A percentile compares a stretch with the other conserved stretches of the same genome.
Evolutionary conservation across 2,888 invertebrate species (phyloP).

Genomic region (Pharmacophagus antenor): DNA sequence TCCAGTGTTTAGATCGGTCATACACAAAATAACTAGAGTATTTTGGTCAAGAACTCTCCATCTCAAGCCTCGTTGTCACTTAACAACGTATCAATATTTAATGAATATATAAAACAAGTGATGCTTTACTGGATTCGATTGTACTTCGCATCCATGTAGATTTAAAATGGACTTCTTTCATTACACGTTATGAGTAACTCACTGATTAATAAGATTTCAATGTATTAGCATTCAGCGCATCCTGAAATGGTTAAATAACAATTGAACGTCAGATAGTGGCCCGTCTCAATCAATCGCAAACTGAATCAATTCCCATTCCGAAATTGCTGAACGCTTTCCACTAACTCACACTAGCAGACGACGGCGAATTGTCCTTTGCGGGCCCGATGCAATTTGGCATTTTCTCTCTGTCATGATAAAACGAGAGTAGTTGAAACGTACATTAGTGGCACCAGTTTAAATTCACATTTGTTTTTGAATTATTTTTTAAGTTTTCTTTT

Average conservation of each 20-base stretch:
- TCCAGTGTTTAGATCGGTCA: too few species aligned
- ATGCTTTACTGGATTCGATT: too few species aligned
- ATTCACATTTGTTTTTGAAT: background rate
- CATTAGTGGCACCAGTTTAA: background rate
- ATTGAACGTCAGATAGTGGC: constrained; percentile 1
- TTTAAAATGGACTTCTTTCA: too few species aligned
- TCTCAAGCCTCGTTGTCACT: too few species aligned
- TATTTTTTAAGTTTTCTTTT: too few species aligned
- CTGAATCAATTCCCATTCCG: constrained; percentile 21
- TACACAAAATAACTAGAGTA: too few species aligned
- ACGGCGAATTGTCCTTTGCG: constrained; percentile 17
- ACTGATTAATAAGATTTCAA: background rate
- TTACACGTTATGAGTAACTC: too few species aligned
- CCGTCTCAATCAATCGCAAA: constrained; percentile 35
- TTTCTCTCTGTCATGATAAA: background rate
- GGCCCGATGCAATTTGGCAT: constrained; percentile 9
- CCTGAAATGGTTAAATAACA: constrained; percentile 11
- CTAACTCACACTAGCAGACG: constrained; percentile 12
- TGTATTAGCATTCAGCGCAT: background rate
- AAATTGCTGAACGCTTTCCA: constrained; percentile 18
- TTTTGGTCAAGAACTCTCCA: too few species aligned
- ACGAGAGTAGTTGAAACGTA: background rate
- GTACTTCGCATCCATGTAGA: too few species aligned
- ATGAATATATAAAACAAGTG: too few species aligned
- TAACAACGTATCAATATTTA: too few species aligned